Evolutionary conservation across 2,888 invertebrate species (phyloP), one percentile per base, ranked within the genome.

Genomic region (Mellilla xanthometata): DNA sequence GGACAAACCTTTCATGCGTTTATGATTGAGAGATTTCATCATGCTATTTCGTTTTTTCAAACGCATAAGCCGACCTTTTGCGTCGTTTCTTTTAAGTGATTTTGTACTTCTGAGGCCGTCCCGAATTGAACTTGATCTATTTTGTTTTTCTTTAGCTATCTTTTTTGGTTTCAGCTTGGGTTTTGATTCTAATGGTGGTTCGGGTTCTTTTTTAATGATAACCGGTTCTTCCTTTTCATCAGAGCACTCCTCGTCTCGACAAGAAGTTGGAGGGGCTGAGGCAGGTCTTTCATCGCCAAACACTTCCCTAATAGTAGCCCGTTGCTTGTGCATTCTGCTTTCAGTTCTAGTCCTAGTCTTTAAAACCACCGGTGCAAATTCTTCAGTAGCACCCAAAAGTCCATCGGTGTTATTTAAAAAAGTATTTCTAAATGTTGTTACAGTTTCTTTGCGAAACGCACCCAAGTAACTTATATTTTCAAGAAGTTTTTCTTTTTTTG

Each of bases 261-360:
- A 93, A 1, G 93, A 91, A 50, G 91, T 90, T 0, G 96, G 95
- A 0, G 96, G 95, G 0, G 96, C 95, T 0, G 95, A 95, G 0
- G 95, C 95, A 0, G 96, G 95, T 28, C 95, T 89, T 64, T 96
- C 95, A 52, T 88, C 88, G 0, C 95, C 95, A 73, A 96, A 96
- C 2, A 96, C 95, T 81, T 96, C 95, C 58, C 95, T 93, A 29
- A 95, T 95, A 2, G 95, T 94, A 28, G 95, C 95, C 62, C 94
- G 90, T 66, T 94, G 94, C 73, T 95, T 94, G 22, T 86, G 61
- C 30, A 93, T 91, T 62, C 94, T 90, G 32, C 94, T 94, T 71
- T 95, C 95, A 22, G 93, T 94, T 62, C 95, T 90, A 10, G 95
- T 95, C 62, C 95, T 90, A 31, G 94, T 92, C 68, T 94, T 93